Base-by-base conservation (phyloP, 2,113 vertebrate genomes). In the Spermophilus dauricus region DNA sequence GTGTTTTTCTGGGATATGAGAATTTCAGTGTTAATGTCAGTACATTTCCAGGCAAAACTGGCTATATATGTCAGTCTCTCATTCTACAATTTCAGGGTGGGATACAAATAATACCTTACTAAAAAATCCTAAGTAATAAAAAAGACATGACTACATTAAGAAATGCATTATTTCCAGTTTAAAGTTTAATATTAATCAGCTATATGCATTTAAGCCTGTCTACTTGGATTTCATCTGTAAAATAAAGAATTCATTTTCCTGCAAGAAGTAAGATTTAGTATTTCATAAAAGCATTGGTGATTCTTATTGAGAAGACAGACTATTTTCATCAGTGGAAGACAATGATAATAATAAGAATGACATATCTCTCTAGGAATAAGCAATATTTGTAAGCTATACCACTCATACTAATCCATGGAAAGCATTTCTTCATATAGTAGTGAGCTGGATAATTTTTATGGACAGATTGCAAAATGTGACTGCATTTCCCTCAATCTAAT, bases 231-330 rank as follows among this genome's bases (percentile, higher is more conserved):
- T 90, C 6, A 72, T 92, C 20, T 39, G 30, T 51, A 95, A 84
- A 95, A 73, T 4, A 8, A 86, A 69, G 9, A 91, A 80, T 86
- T 37, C 1, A 9, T 5, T 83, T 72, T 83, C 2, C 30, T 80
- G 2, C 0, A 39, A 73, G 18, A 84, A 63, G 14, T 78, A 80
- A 80, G 28, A 61, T 86, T 86, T 9, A 76, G 8, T 51, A 75
- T 28, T 89, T 14, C 42, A n/a, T 45, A 65, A 92, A 86, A 28
- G 4, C 42, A 48, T n/a, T 83, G 48, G 32, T 1, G 11, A 70
- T 73, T 13, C 8, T 92, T 95, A 78, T 65, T 67, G 86, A 84
- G n/a, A 70, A 95, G 37, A 81, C 3, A 96, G 70, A 81, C 3
- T 61, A 37, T 92, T 86, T 42, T 61, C 76, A 81, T 90, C 42